phyloP scores from a whole-genome alignment of 2,888 invertebrate genomes.

The Pherbina coryleti region DNA sequence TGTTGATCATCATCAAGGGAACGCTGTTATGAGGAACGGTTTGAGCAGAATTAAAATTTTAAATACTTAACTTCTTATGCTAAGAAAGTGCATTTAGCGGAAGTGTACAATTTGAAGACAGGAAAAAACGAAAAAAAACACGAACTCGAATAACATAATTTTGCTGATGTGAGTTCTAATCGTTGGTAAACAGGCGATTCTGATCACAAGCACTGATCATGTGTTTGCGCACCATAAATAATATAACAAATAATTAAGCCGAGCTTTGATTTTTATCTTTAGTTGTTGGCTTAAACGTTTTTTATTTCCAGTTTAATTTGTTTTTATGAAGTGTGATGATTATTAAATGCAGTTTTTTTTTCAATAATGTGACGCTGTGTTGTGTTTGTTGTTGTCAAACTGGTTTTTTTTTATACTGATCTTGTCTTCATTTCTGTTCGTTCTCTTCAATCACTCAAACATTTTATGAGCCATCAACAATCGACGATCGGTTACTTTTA shows the following conservation, averaged over 20 bases:
- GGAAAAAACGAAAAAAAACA: constrained; percentile 19
- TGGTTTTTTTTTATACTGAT: constrained; percentile 55
- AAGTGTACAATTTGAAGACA: constrained; percentile 47
- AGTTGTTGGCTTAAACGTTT: constrained; percentile 20
- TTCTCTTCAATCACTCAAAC: constrained; percentile 56
- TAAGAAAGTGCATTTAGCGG: constrained; percentile 44
- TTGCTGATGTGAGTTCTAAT: not conserved
- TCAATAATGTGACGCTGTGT: constrained; percentile 39
- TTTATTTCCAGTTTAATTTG: not conserved
- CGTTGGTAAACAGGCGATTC: constrained; percentile 41
- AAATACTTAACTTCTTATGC: constrained; percentile 49
- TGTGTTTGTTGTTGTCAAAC: constrained; percentile 26
- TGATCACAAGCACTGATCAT: constrained; percentile 4
- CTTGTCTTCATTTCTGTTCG: constrained; percentile 51
- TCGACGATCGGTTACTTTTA: constrained; percentile 31
- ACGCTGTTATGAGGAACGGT: constrained; percentile 63
- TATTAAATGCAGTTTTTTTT: constrained; percentile 24
- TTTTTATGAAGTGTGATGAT: constrained; percentile 36
- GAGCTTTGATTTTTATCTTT: constrained; percentile 24
- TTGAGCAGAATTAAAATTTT: constrained; percentile 62
- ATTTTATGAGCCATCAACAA: constrained; percentile 57
- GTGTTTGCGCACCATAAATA: constrained; percentile 37
- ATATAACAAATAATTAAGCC: constrained; percentile 40
- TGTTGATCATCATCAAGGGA: constrained; percentile 51
- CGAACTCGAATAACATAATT: not conserved